Evolutionary conservation across 2,113 vertebrate species (phyloP).

Genomic region (cattle (Bos taurus)): ARS-UCD2.0 NC_037334.1:20611501-20612000

Average conservation of each 20-base stretch:
- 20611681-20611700: too few species aligned
- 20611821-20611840: not conserved
- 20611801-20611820: not conserved
- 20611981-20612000: not conserved
- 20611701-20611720: not conserved
- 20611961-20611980: not conserved
- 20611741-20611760: not conserved
- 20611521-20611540: not conserved
- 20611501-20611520: not conserved
- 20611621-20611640: not conserved
- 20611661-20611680: not conserved
- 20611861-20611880: not conserved
- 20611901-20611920: not conserved
- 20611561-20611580: not conserved
- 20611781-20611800: not conserved
- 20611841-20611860: not conserved
- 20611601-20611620: not conserved
- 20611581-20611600: not conserved
- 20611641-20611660: not conserved
- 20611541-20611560: not conserved
- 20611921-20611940: not conserved
- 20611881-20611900: not conserved
- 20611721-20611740: not conserved
- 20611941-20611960: not conserved
- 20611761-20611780: not conserved